These are phyloP conservation scores for Sylvia borin DNA, from an alignment of 2,797 vertebrate genomes.

Conservation along the genomic window DNA sequence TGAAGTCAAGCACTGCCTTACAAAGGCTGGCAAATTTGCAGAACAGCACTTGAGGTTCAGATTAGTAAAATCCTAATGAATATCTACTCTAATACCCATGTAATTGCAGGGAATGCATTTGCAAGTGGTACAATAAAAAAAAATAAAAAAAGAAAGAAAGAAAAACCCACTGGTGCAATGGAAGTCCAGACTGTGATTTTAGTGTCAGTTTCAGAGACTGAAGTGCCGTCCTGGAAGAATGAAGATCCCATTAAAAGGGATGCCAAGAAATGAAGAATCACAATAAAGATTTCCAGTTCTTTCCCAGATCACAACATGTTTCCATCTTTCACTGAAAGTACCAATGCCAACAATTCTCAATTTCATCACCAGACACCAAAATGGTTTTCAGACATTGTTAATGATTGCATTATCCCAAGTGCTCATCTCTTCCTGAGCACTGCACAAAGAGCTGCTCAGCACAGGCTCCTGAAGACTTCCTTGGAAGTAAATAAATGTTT, in stretches of 20 bases:
- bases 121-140: neutral
- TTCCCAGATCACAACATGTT: neutral
- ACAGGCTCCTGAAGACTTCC: neutral
- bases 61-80: conserved; percentile 62
- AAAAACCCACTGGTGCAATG: neutral
- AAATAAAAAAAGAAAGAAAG: too few relatives aligned
- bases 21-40: conserved; percentile 54
- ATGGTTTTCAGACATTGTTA: neutral
- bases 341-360: neutral
- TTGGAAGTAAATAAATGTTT: neutral
- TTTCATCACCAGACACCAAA: neutral
- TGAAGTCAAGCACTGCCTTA: conserved; percentile 52
- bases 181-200: neutral
- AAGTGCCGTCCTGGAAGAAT: neutral
- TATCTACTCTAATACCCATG: conserved; percentile 56
- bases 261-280: neutral
- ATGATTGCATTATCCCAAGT: neutral
- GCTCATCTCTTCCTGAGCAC: neutral
- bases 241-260: neutral
- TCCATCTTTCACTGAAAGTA: neutral
- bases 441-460: neutral
- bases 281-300: neutral
- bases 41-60: conserved; percentile 63
- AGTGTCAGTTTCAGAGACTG: neutral
- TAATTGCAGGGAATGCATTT: conserved; percentile 40